phyloP scores from a whole-genome alignment of 2,113 vertebrate genomes.

The Micronycteris hirsuta region DNA sequence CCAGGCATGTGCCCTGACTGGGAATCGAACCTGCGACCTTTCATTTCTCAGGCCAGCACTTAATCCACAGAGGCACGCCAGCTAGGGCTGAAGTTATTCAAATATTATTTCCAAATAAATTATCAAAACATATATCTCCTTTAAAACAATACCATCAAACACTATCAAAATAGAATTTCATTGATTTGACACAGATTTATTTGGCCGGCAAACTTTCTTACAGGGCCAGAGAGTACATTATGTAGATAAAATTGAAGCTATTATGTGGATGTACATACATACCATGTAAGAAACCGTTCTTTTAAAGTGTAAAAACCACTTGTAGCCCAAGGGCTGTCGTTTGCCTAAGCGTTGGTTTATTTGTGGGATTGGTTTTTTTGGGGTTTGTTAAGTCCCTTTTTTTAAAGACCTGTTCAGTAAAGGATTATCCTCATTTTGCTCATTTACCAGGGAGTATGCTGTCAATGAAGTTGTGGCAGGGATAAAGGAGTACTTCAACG shows the following conservation, averaged over 20 bases:
- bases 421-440: background rate
- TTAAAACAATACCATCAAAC: background rate
- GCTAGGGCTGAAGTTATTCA: background rate
- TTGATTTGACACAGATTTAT: background rate
- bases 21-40: too few relatives aligned
- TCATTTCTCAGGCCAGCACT: too few relatives aligned
- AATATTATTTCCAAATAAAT: background rate
- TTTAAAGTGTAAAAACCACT: background rate
- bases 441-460: slow-evolving; percentile 89
- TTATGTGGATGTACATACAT: background rate
- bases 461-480: slow-evolving; percentile 98
- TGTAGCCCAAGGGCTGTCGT: background rate
- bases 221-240: background rate
- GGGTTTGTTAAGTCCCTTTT: background rate
- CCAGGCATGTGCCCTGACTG: too few relatives aligned
- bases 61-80: too few relatives aligned
- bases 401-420: background rate
- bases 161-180: background rate
- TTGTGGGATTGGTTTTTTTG: background rate
- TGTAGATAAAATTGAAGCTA: background rate
- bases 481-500: slow-evolving; percentile 97
- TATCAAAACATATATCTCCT: background rate
- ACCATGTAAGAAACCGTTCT: background rate
- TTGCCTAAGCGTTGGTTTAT: background rate
- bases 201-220: background rate